Percentiles rank a stretch among this genome's conserved stretches.
These are phyloP conservation scores for Odontesthes bonariensis DNA, from an alignment of 2,113 vertebrate species.

Conservation along the genomic window DNA sequence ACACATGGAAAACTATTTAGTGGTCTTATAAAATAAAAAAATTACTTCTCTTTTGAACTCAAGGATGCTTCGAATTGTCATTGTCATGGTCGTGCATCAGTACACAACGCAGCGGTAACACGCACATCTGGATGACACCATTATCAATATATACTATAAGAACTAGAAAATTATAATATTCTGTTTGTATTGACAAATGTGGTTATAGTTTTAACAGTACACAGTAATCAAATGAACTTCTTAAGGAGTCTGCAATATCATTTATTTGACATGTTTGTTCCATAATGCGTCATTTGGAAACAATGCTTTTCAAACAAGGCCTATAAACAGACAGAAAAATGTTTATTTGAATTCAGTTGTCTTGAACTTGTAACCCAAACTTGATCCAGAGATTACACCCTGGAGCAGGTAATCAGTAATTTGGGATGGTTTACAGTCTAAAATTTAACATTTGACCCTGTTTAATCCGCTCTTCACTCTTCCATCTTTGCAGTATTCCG, in stretches of 20 bases:
- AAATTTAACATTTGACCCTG: slow-evolving; percentile 59
- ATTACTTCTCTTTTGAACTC: too few species aligned
- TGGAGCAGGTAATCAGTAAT: slow-evolving; percentile 65
- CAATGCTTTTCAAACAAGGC: slow-evolving; percentile 18
- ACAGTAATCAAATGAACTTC: not conserved
- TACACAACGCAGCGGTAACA: too few species aligned
- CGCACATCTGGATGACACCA: too few species aligned
- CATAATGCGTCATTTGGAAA: slow-evolving; percentile 18
- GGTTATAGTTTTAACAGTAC: not conserved
- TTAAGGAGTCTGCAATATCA: not conserved
- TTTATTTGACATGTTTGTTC: slow-evolving; percentile 16
- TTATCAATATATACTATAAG: too few species aligned
- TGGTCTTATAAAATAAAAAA: too few species aligned
- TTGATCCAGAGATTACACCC: slow-evolving; percentile 46
- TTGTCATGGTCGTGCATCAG: too few species aligned
- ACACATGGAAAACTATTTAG: too few species aligned
- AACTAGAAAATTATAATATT: too few species aligned
- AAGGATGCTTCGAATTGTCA: too few species aligned
- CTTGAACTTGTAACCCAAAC: slow-evolving; percentile 26
- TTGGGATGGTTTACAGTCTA: slow-evolving; percentile 62
- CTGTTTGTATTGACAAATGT: not conserved
- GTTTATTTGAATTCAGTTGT: slow-evolving; percentile 36
- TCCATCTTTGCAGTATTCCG: slow-evolving; percentile 61
- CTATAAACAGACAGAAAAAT: not conserved
- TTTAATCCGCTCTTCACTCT: slow-evolving; percentile 62